Percentiles rank a stretch among this genome's conserved stretches.
Evolutionary conservation across 2,113 vertebrate species (phyloP).

Genomic region (Odocoileus hemionus): DNA sequence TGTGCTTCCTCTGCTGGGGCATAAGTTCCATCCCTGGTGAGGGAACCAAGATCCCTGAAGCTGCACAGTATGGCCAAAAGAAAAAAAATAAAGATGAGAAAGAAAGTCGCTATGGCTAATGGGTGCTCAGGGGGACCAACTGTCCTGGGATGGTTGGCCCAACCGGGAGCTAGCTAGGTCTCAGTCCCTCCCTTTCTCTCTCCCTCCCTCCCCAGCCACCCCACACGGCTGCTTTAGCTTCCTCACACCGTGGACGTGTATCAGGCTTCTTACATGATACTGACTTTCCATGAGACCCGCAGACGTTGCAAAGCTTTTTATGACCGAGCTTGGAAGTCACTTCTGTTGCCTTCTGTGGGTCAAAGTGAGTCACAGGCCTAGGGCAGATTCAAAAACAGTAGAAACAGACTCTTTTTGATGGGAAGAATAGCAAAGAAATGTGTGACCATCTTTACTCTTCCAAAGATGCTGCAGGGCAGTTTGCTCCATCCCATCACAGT

Average conservation of each 20-base stretch:
- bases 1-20: fast-evolving
- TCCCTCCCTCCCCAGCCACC: too few relatives aligned
- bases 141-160: neutral
- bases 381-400: neutral
- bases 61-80: neutral
- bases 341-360: neutral
- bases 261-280: neutral
- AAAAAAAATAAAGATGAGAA: neutral
- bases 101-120: neutral
- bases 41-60: neutral
- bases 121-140: too few relatives aligned
- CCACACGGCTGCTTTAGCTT: neutral
- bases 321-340: neutral
- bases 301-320: neutral
- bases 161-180: neutral
- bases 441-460: neutral
- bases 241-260: neutral
- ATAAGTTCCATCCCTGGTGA: fast-evolving
- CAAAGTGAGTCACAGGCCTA: neutral
- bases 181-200: neutral
- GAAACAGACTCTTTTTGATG: neutral
- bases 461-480: neutral
- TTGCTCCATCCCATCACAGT: fast-evolving
- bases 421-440: neutral
- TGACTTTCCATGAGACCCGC: neutral